These are phyloP conservation scores for Aphidoletes aphidimyza DNA, from an alignment of 2,888 invertebrate genomes.

Conservation along the genomic window DNA sequence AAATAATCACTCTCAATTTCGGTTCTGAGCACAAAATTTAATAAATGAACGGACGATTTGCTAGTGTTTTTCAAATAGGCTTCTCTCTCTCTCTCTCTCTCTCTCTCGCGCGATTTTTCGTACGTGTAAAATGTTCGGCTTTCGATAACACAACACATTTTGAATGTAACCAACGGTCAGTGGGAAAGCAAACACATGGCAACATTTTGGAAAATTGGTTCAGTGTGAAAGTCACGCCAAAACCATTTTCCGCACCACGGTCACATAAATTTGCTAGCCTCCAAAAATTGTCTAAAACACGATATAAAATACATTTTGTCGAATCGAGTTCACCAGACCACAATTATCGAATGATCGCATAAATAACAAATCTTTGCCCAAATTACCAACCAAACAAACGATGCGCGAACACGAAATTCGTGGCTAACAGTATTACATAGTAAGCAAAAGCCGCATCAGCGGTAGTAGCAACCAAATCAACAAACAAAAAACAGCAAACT, in stretches of 20 bases:
- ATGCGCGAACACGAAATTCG: neutral
- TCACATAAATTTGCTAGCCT: neutral
- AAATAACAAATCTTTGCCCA: conserved; percentile 44
- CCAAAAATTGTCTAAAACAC: neutral
- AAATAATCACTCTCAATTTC: no score
- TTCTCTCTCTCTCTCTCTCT: no score
- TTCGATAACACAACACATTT: neutral
- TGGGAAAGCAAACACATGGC: neutral
- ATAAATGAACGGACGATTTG: no score
- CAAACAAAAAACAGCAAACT: neutral
- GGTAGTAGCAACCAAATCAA: neutral
- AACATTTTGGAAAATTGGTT: conserved; percentile 6
- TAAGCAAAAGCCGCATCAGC: neutral
- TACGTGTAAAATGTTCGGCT: neutral
- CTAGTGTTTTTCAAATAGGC: no score
- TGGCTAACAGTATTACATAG: neutral
- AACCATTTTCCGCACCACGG: neutral
- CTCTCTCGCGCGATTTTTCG: neutral
- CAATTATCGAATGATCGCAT: conserved; percentile 47
- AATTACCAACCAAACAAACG: conserved; percentile 11
- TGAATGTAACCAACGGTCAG: neutral
- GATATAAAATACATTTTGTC: neutral
- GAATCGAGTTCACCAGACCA: conserved; percentile 7
- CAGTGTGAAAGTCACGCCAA: neutral
- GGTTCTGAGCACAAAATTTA: no score